Evolutionary conservation across 1,140 invertebrate species (phyloP), one percentile per base, ranked within the genome.

Genomic region (Scaptomyza hsui): DNA sequence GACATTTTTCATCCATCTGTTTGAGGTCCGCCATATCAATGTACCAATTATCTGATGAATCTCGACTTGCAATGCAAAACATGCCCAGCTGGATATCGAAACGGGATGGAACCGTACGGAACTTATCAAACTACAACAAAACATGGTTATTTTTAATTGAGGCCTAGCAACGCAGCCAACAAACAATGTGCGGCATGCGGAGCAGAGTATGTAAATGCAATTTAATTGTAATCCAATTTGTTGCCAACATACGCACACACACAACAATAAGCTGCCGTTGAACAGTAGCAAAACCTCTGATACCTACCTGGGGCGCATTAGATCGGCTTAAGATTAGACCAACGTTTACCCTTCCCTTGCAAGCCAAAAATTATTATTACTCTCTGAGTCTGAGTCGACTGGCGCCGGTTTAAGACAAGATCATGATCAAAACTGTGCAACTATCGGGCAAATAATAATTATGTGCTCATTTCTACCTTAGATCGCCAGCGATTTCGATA

Each of bases 161-260:
- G 77, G 62, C 64, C 55, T 42, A 19, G 47, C 32, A 42, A 32
- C n/a, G 41, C 15, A 44, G 29, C 26, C 42, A 60, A 78, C 42
- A 60, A 78, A 78, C 79, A 82, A 82, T 47, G 26, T 29, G 65
- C 29, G 29, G 41, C 51, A 65, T 57, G 45, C 52, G 37, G 16
- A 56, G 47, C 65, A 24, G 41, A 47, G 51, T 74, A 88, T 82
- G 82, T 82, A 88, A 88, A 88, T 88, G 67, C 52, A 88, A 88
- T 88, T 88, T 88, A 88, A 88, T 88, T 88, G 82, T 88, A 88
- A 88, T 88, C 82, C 82, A 88, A 88, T 88, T 88, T 88, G 82
- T 82, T 70, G 83, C 60, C 74, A 75, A 68, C 63, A 52, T 61
- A 67, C 55, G 51, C 47, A 45, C 35, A 37, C 5, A 70, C 10